Evolutionary conservation across 2,113 vertebrate genomes (phyloP), one percentile per base, ranked within the genome.

Genomic region (Oxyruncus cristatus): DNA sequence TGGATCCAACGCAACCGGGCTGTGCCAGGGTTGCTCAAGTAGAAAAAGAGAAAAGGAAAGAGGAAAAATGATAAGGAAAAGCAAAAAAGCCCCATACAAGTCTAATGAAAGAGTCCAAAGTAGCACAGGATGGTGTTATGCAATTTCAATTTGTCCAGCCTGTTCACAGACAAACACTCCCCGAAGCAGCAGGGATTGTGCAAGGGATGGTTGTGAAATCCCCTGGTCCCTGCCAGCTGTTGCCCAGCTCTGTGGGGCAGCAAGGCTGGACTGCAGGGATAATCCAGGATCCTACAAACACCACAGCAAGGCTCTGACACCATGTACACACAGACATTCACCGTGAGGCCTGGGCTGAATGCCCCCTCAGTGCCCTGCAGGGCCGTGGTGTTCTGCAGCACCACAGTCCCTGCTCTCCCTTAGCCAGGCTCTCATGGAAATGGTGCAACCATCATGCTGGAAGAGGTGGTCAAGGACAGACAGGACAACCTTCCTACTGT

Each of bases 101-200:
- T 20, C 47, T 42, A 84, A 78, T 56, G 65, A 76, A 79, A 73
- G 68, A 92, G 86, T 88, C 83, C 86, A 82, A 93, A 94, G 91
- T 50, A 87, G 89, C 75, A 53, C 49, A 78, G 91, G 50, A 84
- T 67, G 32, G 55, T 49, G 85, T 97, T 97, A 88, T 88, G 93
- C 85, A 97, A 97, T 75, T 92, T 77, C 71, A 83, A 28, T 97
- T 93, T 95, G 96, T 89, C 92, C 90, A 61, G 78, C 3, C 80
- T 85, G 52, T 39, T 91, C 52, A 3, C 79, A 95, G 87, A 85
- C 92, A 90, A 93, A 93, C 70, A 89, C n/a, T 92, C 91, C 87
- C 93, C 4, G 9, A 61, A 88, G 91, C 79, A 86, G 65, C 73
- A 26, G 8, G 41, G 61, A 33, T 97, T 96, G 95, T 94, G 92